A percentile compares a stretch with the other conserved stretches of the same genome.
These are phyloP conservation scores for Drosophila paulistorum DNA, from an alignment of 1,140 invertebrate species.

Conservation along the genomic window DNA sequence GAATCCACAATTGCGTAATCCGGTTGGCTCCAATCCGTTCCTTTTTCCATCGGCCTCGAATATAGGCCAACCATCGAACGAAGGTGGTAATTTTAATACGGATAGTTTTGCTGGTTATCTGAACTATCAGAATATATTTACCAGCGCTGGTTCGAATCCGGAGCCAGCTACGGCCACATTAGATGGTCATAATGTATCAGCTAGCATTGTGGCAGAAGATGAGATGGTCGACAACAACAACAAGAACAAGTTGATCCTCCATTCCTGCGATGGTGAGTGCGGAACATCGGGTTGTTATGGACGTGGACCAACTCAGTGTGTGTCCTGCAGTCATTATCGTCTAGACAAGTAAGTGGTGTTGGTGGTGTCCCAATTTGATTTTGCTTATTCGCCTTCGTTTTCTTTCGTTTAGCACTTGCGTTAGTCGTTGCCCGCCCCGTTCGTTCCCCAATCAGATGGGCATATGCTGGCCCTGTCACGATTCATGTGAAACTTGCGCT, in stretches of 20 bases:
- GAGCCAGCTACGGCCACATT: conserved; percentile 88
- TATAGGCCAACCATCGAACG: conserved; percentile 70
- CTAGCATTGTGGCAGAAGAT: conserved; percentile 76
- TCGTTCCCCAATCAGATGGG: conserved; percentile 91
- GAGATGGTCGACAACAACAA: conserved; percentile 82
- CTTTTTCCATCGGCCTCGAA: conserved; percentile 81
- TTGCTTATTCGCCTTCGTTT: conserved; percentile 17
- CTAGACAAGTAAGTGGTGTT: conserved; percentile 89
- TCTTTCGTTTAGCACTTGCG: conserved; percentile 86
- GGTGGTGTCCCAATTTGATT: no score
- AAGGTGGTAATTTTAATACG: conserved; percentile 85
- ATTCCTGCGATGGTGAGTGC: conserved; percentile 92
- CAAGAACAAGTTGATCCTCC: conserved; percentile 85
- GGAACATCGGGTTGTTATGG: conserved; percentile 92
- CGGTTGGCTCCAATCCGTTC: conserved; percentile 67
- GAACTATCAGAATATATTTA: conserved; percentile 88
- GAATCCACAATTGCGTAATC: conserved; percentile 65
- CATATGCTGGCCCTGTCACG: conserved; percentile 92
- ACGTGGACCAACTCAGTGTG: conserved; percentile 90
- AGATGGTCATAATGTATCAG: conserved; percentile 86
- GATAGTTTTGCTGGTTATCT: conserved; percentile 83
- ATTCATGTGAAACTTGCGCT: conserved; percentile 92
- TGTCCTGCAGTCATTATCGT: conserved; percentile 90
- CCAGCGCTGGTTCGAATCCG: conserved; percentile 87
- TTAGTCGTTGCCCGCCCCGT: conserved; percentile 90